Evolutionary conservation across 2,888 invertebrate genomes (phyloP).

Genomic region (Cantharis flavilabris): DNA sequence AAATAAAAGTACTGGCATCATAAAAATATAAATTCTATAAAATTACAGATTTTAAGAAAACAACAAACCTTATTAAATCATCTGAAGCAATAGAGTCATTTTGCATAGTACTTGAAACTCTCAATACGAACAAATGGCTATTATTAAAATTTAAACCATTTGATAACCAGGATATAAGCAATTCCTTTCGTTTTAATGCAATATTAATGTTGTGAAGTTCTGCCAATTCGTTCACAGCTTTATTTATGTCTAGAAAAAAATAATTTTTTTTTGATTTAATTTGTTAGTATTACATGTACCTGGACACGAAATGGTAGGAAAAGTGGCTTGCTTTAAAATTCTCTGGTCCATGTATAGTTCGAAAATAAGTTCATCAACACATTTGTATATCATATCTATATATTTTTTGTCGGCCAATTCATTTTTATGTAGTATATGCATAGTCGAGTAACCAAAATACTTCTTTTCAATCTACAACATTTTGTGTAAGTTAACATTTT

Average conservation of each 20-base stretch:
- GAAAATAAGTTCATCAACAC: constrained; percentile 52
- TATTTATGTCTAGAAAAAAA: constrained; percentile 55
- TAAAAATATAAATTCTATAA: too few species aligned
- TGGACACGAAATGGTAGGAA: constrained; percentile 46
- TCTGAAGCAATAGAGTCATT: constrained; percentile 17
- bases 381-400: constrained; percentile 51
- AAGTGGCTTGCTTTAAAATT: constrained; percentile 52
- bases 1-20: too few species aligned
- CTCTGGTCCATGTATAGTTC: constrained; percentile 58
- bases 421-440: constrained; percentile 56
- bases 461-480: constrained; percentile 55
- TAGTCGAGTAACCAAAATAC: constrained; percentile 55
- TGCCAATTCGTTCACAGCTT: constrained; percentile 55
- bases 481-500: background rate
- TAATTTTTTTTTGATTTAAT: background rate
- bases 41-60: too few species aligned
- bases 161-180: constrained; percentile 53
- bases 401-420: constrained; percentile 55
- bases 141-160: constrained; percentile 16
- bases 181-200: constrained; percentile 48
- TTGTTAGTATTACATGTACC: constrained; percentile 31
- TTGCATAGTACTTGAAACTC: background rate
- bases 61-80: constrained; percentile 40
- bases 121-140: constrained; percentile 16
- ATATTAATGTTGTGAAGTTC: constrained; percentile 53